Evolutionary conservation across 2,888 invertebrate species (phyloP), one percentile per base, ranked within the genome.

Genomic region (Diloba caeruleocephala): DNA sequence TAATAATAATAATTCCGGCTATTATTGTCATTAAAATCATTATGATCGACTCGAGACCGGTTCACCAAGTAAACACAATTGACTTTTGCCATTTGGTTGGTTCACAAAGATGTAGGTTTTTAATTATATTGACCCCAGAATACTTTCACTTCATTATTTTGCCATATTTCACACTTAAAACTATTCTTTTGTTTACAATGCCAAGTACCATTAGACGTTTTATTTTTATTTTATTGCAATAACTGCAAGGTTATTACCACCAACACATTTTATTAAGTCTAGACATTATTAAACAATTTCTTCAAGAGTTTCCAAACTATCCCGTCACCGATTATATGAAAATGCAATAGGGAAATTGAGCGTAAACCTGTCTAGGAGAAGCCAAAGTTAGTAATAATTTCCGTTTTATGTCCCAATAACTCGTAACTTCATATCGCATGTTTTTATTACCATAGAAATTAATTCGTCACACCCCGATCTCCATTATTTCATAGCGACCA

Each of bases 51-150:
- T 56, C 51, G 65, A 61, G 72, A 73, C 73, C 82, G 85, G 81
- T 84, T 81, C 78, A 78, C 69, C 63, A 81, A 78, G 56, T 83
- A 80, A 85, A 82, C 81, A 92, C 90, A 92, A 92, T 92, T 85
- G 89, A 92, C 90, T 92, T 86, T 92, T 92, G 86, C 90, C 91
- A 84, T 89, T 89, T 82, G 82, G 88, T 62, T 92, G 91, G 58
- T 43, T 89, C 74, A 85, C 88, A 92, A 92, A 92, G 91, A 92
- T 84, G 78, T 71, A 72, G 76, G 78, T 77, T 78, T 89, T 89
- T 89, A 88, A 91, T 90, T 90, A 82, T 90, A 82, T 89, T 90
- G 89, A 89, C 90, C 90, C 91, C 78, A 80, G 56, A 72, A 72
- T 82, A 81, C 84, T 88, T 87, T 81, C 79, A 70, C 75, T 79